A percentile compares a stretch with the other conserved stretches of the same genome.
Evolutionary conservation across 2,113 vertebrate species (phyloP).

Genomic region (Plecotus auritus): DNA sequence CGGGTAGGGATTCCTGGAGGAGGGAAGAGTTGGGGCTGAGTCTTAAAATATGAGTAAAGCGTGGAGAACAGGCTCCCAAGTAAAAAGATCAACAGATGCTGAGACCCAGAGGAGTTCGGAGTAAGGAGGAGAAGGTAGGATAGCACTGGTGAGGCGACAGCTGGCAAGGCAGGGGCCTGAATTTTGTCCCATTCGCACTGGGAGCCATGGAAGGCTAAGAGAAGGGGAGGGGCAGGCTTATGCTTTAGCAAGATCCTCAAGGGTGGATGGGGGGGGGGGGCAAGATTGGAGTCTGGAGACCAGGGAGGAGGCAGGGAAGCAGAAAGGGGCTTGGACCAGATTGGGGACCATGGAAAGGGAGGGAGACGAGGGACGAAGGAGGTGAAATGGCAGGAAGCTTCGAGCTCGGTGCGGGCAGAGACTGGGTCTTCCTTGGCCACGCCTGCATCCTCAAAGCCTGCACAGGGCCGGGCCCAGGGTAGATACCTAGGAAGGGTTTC

Average conservation of each 20-base stretch:
- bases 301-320: background rate
- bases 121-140: background rate
- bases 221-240: background rate
- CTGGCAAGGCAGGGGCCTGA: background rate
- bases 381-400: background rate
- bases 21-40: background rate
- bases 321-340: background rate
- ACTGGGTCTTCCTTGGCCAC: background rate
- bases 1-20: conserved; percentile 32
- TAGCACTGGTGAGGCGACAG: background rate
- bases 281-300: background rate
- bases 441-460: rapidly evolving
- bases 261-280: background rate
- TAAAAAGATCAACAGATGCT: background rate
- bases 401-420: background rate
- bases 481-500: background rate
- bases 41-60: background rate
- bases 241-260: background rate
- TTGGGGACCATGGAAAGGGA: background rate
- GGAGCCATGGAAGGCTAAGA: background rate
- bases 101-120: background rate
- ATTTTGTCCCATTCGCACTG: background rate
- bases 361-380: background rate
- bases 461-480: background rate
- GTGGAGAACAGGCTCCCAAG: background rate